Evolutionary conservation across 2,888 invertebrate species (phyloP), one percentile per base, ranked within the genome.

Genomic region (Hypomecis punctinalis): DNA sequence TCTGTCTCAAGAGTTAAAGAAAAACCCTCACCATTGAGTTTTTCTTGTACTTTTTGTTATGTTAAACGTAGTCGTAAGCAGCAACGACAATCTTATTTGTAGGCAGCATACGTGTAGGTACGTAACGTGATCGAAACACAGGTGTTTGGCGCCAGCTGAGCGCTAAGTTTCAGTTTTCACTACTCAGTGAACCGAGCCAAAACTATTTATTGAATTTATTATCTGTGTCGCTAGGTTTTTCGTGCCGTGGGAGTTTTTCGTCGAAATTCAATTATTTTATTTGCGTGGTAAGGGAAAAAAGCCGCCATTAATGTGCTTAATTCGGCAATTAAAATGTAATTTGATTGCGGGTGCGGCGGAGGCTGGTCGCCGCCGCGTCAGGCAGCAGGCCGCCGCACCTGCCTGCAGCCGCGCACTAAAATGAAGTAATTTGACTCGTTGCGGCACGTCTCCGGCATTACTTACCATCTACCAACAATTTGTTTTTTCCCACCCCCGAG

Each of bases 381-480:
- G 70, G 40, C 40, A 37, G 48, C 57, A 61, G 60, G 47, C 72
- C 70, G 73, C 74, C 77, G 76, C 83, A 85, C 85, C 86, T 86
- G 86, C 85, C 86, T 86, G 86, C 81, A 79, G 76, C 66, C 75
- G 71, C 74, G 75, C 75, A 77, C 79, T 78, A 78, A 81, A 88
- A 87, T 89, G 84, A 88, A 88, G 87, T 88, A 88, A 89, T 89
- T 86, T 82, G 75, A 82, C 76, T 81, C 83, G 81, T 80, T 82
- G 85, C 74, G 85, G 83, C 89, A 89, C 88, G 89, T 89, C 82
- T 75, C 79, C 76, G 79, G 84, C 86, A 86, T 89, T 89, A 89
- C 86, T 89, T 89, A 88, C 88, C 86, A 88, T 88, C 86, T 81
- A 86, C 79, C 88, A 87, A 89, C 88, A 89, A 89, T 90, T 90